Evolutionary conservation across 2,888 invertebrate genomes (phyloP), one percentile per base, ranked within the genome.

Genomic region (Sesia apiformis): DNA sequence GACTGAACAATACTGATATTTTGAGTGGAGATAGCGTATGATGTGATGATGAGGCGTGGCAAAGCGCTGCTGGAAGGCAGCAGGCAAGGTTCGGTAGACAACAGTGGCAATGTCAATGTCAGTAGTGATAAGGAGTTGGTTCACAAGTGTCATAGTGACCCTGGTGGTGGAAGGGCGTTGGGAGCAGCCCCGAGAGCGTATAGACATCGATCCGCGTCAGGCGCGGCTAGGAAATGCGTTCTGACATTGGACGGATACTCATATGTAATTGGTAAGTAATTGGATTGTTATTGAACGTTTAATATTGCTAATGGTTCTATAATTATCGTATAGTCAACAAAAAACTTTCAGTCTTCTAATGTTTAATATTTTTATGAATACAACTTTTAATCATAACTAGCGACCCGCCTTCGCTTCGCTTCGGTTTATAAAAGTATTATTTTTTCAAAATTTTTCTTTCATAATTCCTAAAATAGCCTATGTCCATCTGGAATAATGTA

Each of bases 221-320:
- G 91, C 67, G 92, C 92, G 58, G 91, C 94, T 39, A 91, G 94
- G 73, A 94, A 94, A 85, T 96, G 96, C 88, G 94, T 96, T 60
- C 92, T 96, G 63, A 95, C 95, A 52, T 90, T 96, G 64, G 96
- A 96, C 79, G 96, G 96, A 69, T 96, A 95, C 88, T 95, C 94
- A 61, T 96, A 96, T 84, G 95, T 96, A 68, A 96, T 96, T 90
- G 96, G 96, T 96, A 84, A 93, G 94, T 89, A 52, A 40, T 39
- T 42, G 52, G 38, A 43, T 46, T 8, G 46, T 23, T 8, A 46
- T 46, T 46, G 23, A 46, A 23, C 23, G 23, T 2, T 23, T 23
- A 23, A 23, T 23, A 23, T 23, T 23, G 23, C 1, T 23, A 23
- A 23, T 23, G 23, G 23, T 23, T 23, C 23, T 23, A 23, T 23